Percentiles rank a stretch among this genome's conserved stretches.
These are phyloP conservation scores for Silurus meridionalis DNA, from an alignment of 2,113 vertebrate genomes.

Conservation along the genomic window DNA sequence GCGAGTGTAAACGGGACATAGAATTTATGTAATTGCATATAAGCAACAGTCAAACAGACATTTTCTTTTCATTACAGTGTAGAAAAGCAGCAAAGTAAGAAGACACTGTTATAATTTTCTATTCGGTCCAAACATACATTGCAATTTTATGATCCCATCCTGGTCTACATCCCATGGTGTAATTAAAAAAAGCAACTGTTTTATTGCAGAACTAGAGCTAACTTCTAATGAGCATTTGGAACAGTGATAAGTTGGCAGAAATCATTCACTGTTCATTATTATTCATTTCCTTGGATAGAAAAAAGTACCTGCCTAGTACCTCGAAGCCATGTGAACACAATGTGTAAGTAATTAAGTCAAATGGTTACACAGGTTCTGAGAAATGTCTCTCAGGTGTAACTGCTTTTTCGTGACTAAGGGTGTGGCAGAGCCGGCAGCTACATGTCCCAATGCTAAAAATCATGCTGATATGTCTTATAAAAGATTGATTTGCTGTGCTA, in stretches of 20 bases:
- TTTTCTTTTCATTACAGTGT: neutral
- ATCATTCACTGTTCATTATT: neutral
- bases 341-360: neutral
- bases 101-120: neutral
- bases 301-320: neutral
- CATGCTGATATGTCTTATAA: conserved; percentile 9
- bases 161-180: neutral
- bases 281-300: neutral
- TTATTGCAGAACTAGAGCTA: neutral
- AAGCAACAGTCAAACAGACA: neutral
- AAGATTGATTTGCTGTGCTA: neutral
- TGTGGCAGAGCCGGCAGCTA: conserved; percentile 29
- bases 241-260: neutral
- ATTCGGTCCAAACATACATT: neutral
- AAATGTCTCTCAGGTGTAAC: neutral
- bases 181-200: neutral
- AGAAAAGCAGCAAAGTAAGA: neutral
- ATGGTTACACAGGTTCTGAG: neutral
- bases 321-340: neutral
- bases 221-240: neutral
- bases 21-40: conserved; percentile 12
- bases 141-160: neutral
- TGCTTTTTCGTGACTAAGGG: conserved; percentile 12
- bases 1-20: conserved; percentile 17
- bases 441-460: conserved; percentile 26